Evolutionary conservation across 2,113 vertebrate species (phyloP).

Genomic region (Entelurus aequoreus): DNA sequence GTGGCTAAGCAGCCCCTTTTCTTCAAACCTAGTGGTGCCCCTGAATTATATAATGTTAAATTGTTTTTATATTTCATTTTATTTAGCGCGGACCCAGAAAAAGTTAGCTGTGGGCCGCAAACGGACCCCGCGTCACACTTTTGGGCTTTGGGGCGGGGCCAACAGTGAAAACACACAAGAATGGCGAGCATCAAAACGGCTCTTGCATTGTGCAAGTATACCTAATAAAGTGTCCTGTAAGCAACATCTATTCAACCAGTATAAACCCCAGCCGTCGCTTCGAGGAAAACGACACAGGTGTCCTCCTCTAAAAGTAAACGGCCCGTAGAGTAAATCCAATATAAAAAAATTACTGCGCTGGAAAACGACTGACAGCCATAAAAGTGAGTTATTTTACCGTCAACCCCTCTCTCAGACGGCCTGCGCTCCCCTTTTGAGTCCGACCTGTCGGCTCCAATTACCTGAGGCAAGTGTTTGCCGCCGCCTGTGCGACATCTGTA

Average conservation of each 20-base stretch:
- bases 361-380: slow-evolving; percentile 5
- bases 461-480: slow-evolving; percentile 3
- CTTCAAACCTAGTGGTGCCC: no score
- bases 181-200: no score
- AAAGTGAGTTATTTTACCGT: slow-evolving; percentile 7
- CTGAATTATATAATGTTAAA: no score
- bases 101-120: no score
- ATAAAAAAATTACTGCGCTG: slow-evolving; percentile 1
- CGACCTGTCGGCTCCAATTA: slow-evolving; percentile 10
- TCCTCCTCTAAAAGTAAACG: slow-evolving; percentile 5
- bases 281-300: not conserved
- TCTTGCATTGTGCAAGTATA: no score
- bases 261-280: not conserved
- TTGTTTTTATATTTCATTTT: no score
- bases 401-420: slow-evolving; percentile 1
- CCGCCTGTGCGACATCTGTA: slow-evolving; percentile 8
- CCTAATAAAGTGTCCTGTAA: not conserved
- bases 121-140: no score
- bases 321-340: slow-evolving; percentile 9
- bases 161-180: no score
- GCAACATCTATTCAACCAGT: not conserved
- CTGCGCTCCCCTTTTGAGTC: not conserved
- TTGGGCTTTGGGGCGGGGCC: no score
- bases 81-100: no score
- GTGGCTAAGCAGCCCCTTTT: no score